Evolutionary conservation across 2,888 invertebrate genomes (phyloP), one percentile per base, ranked within the genome.

Genomic region (Aphodius sticticus): DNA sequence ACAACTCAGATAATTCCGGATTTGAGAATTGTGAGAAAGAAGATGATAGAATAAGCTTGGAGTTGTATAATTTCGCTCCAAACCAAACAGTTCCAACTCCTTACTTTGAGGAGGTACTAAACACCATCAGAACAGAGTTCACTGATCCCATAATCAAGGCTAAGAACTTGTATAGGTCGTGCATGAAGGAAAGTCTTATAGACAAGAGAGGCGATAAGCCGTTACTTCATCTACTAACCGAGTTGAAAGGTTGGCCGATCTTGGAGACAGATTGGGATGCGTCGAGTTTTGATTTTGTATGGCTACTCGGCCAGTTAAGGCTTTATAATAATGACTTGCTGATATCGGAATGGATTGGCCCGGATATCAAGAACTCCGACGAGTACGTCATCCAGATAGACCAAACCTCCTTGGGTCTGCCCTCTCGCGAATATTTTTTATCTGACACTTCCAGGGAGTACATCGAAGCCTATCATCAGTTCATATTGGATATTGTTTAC

Each of bases 351-450:
- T 96, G 96, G 95, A 96, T 98, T 70, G 97, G 96, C 12, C 96
- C 97, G 0, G 98, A 99, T 87, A 96, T 98, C 79, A 96, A 96
- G 87, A 96, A 98, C 88, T 97, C 98, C 6, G 95, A 96, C 85
- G 94, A 95, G 86, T 96, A 97, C 88, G 94, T 98, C 6, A 95
- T 98, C 78, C 93, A 97, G 91, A 93, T 98, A 85, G 97, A 98
- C 89, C 97, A 98, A 89, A 96, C 97, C 0, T 94, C 94, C 76
- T 90, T 97, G 84, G 95, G 95, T 36, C 89, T 95, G 78, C 95
- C 95, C 16, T 93, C 94, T 0, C 91, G 94, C 77, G 95, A 95
- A 83, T 95, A 95, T 88, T 98, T 93, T 91, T 93, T 92, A 89
- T 84, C 89, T 90, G 80, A 94, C 93, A 87, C 92, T 91, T 85